These are phyloP conservation scores for Phalacrocorax brasilianus DNA, from an alignment of 2,113 vertebrate genomes.

Conservation along the genomic window DNA sequence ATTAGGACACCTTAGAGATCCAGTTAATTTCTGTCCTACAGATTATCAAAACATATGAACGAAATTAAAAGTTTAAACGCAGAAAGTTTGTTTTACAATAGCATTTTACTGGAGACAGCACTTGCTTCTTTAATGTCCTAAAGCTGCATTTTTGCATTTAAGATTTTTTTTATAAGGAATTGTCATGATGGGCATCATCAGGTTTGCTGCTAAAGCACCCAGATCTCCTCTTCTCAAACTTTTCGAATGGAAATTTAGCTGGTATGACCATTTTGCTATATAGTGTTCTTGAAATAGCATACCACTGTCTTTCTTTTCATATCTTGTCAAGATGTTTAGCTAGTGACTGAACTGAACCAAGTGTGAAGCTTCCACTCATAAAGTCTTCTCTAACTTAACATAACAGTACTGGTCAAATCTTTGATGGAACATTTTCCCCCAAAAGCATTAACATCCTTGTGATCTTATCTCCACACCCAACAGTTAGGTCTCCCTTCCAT, in stretches of 20 bases:
- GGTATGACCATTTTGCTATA: background rate
- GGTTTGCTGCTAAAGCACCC: background rate
- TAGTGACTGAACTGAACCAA: background rate
- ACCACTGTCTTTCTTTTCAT: background rate
- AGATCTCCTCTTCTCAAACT: background rate
- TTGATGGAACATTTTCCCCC: background rate
- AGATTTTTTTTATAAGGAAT: background rate
- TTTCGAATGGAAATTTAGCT: background rate
- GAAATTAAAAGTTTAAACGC: background rate
- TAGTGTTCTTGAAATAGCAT: background rate
- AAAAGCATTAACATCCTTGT: background rate
- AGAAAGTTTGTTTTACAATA: background rate
- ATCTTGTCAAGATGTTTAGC: background rate
- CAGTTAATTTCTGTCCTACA: background rate
- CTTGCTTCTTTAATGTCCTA: background rate
- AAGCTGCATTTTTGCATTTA: background rate
- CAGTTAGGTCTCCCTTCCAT: background rate
- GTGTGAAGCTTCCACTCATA: background rate
- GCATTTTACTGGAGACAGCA: background rate
- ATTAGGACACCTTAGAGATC: background rate
- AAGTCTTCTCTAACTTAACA: background rate
- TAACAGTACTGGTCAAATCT: background rate
- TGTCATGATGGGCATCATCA: accelerated
- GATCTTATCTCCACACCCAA: background rate
- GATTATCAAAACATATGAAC: background rate